phyloP scores from a whole-genome alignment of 2,888 invertebrate species.

The Ferdinandea cuprea region DNA sequence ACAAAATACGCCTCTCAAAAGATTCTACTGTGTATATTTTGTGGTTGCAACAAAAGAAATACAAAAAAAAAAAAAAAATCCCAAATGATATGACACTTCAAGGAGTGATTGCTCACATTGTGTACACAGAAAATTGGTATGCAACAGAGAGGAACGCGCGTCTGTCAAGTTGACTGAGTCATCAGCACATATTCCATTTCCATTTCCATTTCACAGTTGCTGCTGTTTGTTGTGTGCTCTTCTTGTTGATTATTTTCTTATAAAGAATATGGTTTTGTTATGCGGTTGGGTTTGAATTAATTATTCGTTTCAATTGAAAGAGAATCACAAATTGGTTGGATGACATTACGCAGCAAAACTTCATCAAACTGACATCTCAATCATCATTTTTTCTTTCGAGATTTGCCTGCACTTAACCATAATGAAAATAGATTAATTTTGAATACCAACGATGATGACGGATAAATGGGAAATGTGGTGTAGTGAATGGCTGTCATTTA shows the following conservation, averaged over 20 bases:
- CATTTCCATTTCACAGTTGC: constrained; percentile 7
- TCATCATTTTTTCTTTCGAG: constrained; percentile 20
- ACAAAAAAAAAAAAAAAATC: constrained; percentile 16
- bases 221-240: not conserved
- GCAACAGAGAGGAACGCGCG: constrained; percentile 38
- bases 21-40: not conserved
- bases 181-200: constrained; percentile 16
- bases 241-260: constrained; percentile 1
- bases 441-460: constrained; percentile 31
- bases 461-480: constrained; percentile 10
- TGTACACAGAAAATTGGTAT: constrained; percentile 52
- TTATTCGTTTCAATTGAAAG: constrained; percentile 54
- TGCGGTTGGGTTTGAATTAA: constrained; percentile 47
- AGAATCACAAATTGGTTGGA: constrained; percentile 39
- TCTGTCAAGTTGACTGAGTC: constrained; percentile 23
- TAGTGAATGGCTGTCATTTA: constrained; percentile 39
- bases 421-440: constrained; percentile 43
- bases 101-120: constrained; percentile 47
- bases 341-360: constrained; percentile 35
- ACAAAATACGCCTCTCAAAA: constrained; percentile 47
- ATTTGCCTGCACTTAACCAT: constrained; percentile 38
- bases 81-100: constrained; percentile 29
- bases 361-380: constrained; percentile 44
- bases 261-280: not conserved
- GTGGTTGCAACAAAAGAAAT: not conserved